Evolutionary conservation across 2,113 vertebrate species (phyloP).

Genomic region (Pteropus alecto): DNA sequence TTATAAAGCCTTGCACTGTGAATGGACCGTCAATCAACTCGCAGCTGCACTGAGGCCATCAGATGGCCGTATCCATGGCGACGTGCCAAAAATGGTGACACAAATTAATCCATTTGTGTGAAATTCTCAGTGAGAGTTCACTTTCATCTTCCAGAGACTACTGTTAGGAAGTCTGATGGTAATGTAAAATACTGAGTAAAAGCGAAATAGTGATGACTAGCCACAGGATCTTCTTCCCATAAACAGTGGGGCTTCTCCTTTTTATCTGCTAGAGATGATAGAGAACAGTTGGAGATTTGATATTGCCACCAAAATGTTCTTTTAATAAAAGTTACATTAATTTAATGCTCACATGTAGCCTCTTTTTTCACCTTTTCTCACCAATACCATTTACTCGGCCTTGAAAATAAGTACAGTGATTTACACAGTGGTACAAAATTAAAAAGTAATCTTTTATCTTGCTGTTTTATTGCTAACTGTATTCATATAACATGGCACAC

Average conservation of each 20-base stretch:
- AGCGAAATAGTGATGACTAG: neutral
- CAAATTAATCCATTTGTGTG: slow-evolving; percentile 71
- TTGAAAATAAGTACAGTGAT: slow-evolving; percentile 3
- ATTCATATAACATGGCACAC: neutral
- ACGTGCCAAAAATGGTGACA: slow-evolving; percentile 60
- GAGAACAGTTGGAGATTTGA: slow-evolving; percentile 10
- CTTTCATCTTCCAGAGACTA: slow-evolving; percentile 64
- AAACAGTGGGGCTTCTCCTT: slow-evolving; percentile 44
- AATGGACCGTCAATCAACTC: slow-evolving; percentile 65
- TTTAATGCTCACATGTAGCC: neutral
- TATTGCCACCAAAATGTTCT: neutral
- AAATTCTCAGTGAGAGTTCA: slow-evolving; percentile 56
- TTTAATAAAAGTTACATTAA: slow-evolving; percentile 44
- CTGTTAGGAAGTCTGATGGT: slow-evolving; percentile 43
- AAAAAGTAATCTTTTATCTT: slow-evolving; percentile 23
- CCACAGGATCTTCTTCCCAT: neutral
- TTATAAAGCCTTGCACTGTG: slow-evolving; percentile 42
- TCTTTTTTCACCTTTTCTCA: neutral
- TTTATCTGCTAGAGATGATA: neutral
- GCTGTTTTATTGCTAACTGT: neutral
- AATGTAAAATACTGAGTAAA: slow-evolving; percentile 39
- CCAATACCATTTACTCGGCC: neutral
- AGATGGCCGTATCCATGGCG: slow-evolving; percentile 69
- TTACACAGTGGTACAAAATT: neutral
- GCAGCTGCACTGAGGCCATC: slow-evolving; percentile 30